Base-by-base conservation (phyloP, 2,888 invertebrate species). In the Xiphydria camelus region DNA sequence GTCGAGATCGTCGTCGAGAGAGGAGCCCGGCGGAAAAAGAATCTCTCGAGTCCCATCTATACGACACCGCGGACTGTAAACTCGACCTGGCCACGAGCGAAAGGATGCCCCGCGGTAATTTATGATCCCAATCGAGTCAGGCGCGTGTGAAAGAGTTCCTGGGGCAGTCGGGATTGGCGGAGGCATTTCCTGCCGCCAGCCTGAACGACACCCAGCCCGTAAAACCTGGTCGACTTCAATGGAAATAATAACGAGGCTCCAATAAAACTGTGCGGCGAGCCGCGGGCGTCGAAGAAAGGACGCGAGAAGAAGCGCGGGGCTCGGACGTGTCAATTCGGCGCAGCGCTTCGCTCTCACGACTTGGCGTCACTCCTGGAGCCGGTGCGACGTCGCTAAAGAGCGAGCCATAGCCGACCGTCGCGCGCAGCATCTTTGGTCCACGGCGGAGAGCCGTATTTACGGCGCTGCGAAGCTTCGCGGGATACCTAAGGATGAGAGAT, bases 61-160 rank as follows among this genome's bases (percentile, higher is more conserved):
- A n/a, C n/a, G n/a, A n/a, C n/a, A n/a, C n/a, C n/a, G n/a, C n/a
- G n/a, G n/a, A 51, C 41, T 55, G 55, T 55, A 53, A 55, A 56
- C 45, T 56, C 55, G 49, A 47, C 45, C 50, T 43, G 47, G 37
- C 49, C 51, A 49, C 55, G 53, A 53, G 49, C 44, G 54, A 45
- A 47, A 43, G 45, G 43, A 52, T 50, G 49, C 45, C 39, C 31
- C 41, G 26, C 34, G 51, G 47, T 57, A 49, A 57, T 57, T 57
- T 57, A 57, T 53, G 41, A 51, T 41, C 49, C 54, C 56, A 56
- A 56, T 56, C 54, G 56, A 49, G 47, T 35, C 31, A 41, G 17
- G 18, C 17, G 9, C 23, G 23, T n/a, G 23, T 23, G 23, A 23
- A 23, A 23, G 23, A 23, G 23, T 23, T 23, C 23, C n/a, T 23